Base-by-base conservation (phyloP, 2,113 vertebrate species). In the Sapajus apella region DNA sequence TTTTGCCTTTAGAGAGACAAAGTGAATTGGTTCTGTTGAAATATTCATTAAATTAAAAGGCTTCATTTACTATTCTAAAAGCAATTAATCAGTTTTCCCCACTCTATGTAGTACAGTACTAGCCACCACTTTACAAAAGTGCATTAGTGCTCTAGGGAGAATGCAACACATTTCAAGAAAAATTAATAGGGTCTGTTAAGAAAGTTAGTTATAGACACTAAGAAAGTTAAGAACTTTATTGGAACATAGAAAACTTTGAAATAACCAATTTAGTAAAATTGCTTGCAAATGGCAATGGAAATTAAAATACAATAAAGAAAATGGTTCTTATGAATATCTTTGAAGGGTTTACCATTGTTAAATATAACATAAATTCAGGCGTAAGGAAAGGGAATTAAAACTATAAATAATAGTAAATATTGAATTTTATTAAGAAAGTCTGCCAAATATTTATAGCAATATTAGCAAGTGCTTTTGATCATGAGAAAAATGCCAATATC, bases 41-140 rank as follows among this genome's bases (percentile, higher is more conserved):
- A 97, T 96, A 97, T 98, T 98, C 97, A 98, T 98, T 97, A 98
- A 97, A 98, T 97, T 98, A 98, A 97, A 97, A 97, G 97, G 83
- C 95, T 97, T 98, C 97, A 97, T 97, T 98, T 97, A 92, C 96
- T 97, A 97, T 97, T 98, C 97, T 88, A 97, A 97, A 97, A 97
- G 90, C 96, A 97, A 97, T 98, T 98, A 98, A 97, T 98, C 96
- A 96, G 90, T 97, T 98, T 95, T 91, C 77, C 61, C 85, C 82
- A 96, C 87, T 97, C 94, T 97, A 61, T 68, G 32, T 76, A 87
- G 83, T 94, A 90, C 45, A 86, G 80, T 94, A 55, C 77, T 88
- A 95, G 87, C 95, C 76, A 93, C 87, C 58, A 96, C 84, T 95
- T 79, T 64, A 96, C 87, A 92, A 90, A 97, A 96, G 90, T 55